phyloP scores from a whole-genome alignment of 2,113 vertebrate genomes.

The Sisor rabdophorus region DNA sequence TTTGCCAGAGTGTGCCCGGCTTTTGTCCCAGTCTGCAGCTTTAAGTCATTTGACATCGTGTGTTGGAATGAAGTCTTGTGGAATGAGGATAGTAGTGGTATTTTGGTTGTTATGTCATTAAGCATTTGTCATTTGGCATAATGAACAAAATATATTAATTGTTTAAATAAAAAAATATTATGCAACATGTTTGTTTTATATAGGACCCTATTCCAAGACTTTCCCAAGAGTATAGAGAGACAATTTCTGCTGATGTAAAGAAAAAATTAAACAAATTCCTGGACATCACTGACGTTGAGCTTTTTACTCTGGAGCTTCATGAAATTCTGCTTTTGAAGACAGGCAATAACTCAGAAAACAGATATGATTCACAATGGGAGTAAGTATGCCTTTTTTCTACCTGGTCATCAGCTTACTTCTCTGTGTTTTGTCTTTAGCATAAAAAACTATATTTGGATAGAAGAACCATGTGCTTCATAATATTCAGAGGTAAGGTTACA shows the following conservation, averaged over 20 bases:
- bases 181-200: neutral
- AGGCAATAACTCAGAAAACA: conserved; percentile 24
- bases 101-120: conserved; percentile 2
- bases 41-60: conserved; percentile 18
- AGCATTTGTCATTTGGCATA: neutral
- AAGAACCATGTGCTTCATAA: conserved; percentile 9
- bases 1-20: conserved; percentile 38
- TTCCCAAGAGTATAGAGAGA: conserved; percentile 49
- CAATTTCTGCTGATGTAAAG: conserved; percentile 49
- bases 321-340: conserved; percentile 71
- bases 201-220: conserved; percentile 66
- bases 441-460: conserved; percentile 34
- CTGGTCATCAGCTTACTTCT: neutral
- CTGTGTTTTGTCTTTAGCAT: neutral
- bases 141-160: neutral
- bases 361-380: conserved; percentile 62
- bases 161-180: neutral
- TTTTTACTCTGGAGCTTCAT: conserved; percentile 65
- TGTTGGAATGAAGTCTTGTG: conserved; percentile 13
- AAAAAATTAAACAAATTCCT: conserved; percentile 59
- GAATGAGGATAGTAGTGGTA: neutral
- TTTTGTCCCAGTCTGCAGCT: conserved; percentile 20
- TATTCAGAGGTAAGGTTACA: conserved; percentile 32
- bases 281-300: conserved; percentile 54
- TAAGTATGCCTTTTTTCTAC: conserved; percentile 49